phyloP scores from a whole-genome alignment of 2,113 vertebrate genomes.

The Madoqua kirkii region DNA sequence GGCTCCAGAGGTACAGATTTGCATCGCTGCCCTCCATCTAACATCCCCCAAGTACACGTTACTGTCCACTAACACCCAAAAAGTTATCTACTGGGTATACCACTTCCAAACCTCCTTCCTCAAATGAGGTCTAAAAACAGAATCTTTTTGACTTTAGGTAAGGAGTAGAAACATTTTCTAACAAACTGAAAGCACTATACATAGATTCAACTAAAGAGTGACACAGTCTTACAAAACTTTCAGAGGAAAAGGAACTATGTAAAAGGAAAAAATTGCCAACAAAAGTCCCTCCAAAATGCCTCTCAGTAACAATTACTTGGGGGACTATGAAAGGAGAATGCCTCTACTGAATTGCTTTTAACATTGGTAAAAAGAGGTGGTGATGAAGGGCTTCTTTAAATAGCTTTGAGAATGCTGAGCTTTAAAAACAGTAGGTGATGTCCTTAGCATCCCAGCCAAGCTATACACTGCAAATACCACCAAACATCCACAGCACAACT shows the following conservation, averaged over 20 bases:
- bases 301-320: slow-evolving; percentile 35
- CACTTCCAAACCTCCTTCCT: neutral
- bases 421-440: slow-evolving; percentile 49
- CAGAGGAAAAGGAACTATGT: neutral
- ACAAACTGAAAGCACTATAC: neutral
- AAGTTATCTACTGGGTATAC: neutral
- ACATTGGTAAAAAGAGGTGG: slow-evolving; percentile 37
- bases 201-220: neutral
- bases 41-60: neutral
- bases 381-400: slow-evolving; percentile 56
- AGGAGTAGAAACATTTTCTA: neutral
- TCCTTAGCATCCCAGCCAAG: slow-evolving; percentile 33
- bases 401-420: slow-evolving; percentile 54
- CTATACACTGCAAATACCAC: slow-evolving; percentile 49
- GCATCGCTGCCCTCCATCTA: neutral
- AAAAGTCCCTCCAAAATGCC: neutral
- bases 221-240: slow-evolving; percentile 4
- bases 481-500: slow-evolving; percentile 29
- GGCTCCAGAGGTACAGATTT: neutral
- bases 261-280: neutral
- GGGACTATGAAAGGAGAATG: neutral
- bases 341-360: slow-evolving; percentile 41
- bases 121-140: neutral
- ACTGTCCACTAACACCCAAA: neutral
- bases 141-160: neutral